phyloP scores from a whole-genome alignment of 2,113 vertebrate species.

The Syrmaticus mikado region DNA sequence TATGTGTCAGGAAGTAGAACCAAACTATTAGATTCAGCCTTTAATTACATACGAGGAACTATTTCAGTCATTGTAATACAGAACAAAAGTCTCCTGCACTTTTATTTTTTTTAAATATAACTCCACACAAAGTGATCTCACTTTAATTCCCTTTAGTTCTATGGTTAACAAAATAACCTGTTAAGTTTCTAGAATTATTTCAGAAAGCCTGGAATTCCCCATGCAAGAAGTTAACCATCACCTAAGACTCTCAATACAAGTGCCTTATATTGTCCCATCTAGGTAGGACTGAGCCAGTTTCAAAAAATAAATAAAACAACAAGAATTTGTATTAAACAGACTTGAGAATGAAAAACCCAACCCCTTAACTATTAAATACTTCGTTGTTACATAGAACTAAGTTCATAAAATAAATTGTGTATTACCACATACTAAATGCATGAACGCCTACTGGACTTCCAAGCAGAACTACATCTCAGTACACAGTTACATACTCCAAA shows the following conservation, averaged over 20 bases:
- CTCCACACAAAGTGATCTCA: neutral
- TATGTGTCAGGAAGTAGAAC: neutral
- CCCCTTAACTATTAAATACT: neutral
- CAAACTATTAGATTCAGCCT: neutral
- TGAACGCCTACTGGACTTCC: neutral
- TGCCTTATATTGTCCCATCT: neutral
- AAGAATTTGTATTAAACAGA: neutral
- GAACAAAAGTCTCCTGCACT: neutral
- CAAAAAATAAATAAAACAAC: neutral
- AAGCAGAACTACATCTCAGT: neutral
- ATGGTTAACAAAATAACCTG: neutral
- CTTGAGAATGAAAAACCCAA: neutral
- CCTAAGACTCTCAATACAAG: neutral
- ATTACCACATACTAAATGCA: neutral
- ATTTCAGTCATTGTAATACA: conserved; percentile 11
- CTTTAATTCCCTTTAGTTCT: conserved; percentile 29
- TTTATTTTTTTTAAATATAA: neutral
- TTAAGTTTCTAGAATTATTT: conserved; percentile 12
- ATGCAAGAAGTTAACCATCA: neutral
- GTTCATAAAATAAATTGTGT: neutral
- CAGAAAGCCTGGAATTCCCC: neutral
- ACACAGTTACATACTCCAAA: conserved; percentile 13
- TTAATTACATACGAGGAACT: neutral
- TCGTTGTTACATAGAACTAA: neutral
- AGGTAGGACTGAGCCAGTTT: neutral